These are phyloP conservation scores for Callithrix jacchus DNA, from an alignment of 2,113 vertebrate genomes.

Conservation along the genomic window DNA sequence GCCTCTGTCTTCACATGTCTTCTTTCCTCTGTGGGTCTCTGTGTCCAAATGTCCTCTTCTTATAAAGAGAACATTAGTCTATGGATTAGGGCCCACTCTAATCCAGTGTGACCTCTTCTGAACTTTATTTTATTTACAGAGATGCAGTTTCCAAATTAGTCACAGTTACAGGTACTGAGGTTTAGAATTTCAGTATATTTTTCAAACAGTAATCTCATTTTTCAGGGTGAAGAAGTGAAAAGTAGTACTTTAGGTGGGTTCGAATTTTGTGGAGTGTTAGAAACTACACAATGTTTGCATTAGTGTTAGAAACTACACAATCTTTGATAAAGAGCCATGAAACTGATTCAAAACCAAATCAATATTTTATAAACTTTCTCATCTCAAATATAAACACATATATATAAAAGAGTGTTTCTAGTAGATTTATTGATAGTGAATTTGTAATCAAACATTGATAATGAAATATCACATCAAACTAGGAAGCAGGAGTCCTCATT, in stretches of 20 bases:
- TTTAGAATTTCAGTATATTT: neutral
- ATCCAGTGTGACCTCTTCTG: neutral
- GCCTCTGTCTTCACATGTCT: neutral
- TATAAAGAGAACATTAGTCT: neutral
- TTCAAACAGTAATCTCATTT: neutral
- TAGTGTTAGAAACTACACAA: neutral
- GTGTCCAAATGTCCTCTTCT: too few relatives aligned
- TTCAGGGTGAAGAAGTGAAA: neutral
- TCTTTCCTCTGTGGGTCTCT: neutral
- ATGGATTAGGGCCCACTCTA: neutral
- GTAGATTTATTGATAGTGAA: neutral
- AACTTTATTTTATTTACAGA: neutral
- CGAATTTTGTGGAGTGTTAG: neutral
- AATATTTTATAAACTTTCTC: neutral
- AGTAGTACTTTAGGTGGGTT: neutral
- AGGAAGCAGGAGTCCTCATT: neutral
- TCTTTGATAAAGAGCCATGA: neutral
- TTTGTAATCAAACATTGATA: neutral
- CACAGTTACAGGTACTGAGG: fast-evolving
- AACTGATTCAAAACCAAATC: neutral
- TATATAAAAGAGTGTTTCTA: neutral
- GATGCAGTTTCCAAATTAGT: neutral
- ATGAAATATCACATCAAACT: neutral
- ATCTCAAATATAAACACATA: neutral
- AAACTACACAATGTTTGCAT: neutral